Conservation (phyloP, 2,797 vertebrate species). For the Leucoraja ocellata region DNA sequence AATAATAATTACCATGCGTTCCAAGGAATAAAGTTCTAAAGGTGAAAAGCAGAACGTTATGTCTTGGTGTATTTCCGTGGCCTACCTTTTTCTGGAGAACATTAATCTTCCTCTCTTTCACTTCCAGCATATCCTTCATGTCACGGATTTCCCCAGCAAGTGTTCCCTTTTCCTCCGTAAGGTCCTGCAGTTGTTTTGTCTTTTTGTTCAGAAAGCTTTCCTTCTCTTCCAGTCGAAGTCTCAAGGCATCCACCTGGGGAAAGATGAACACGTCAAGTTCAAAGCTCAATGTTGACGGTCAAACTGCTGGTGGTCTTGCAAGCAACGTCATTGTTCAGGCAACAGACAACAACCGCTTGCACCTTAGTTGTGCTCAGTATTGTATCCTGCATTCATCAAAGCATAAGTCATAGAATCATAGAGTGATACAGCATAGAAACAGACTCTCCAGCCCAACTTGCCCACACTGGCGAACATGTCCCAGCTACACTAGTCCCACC, state of each 20-base stretch:
- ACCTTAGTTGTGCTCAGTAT: not conserved
- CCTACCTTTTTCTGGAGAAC: conserved; percentile 96
- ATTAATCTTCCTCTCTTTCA: conserved; percentile 97
- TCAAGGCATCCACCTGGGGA: conserved; percentile 84
- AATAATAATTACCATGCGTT: no score
- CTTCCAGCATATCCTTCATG: conserved; percentile 98
- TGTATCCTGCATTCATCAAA: not conserved
- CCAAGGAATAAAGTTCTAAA: no score
- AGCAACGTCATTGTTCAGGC: no score
- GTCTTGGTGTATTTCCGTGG: not conserved
- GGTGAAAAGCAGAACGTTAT: not conserved
- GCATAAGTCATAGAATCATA: not conserved
- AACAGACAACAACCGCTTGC: not conserved
- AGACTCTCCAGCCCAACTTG: no score
- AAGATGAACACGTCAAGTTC: conserved; percentile 10
- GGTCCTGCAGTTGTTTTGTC: conserved; percentile 96
- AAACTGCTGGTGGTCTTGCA: not conserved
- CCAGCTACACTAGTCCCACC: no score
- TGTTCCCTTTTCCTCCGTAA: conserved; percentile 96
- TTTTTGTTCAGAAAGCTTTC: conserved; percentile 97
- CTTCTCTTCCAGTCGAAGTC: conserved; percentile 92
- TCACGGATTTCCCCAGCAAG: conserved; percentile 93
- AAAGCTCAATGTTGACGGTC: not conserved
- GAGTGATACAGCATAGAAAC: no score
- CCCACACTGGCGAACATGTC: no score